Conservation (phyloP, 35 echinoderm and acorn worm species). For the Diadema setosum region DNA sequence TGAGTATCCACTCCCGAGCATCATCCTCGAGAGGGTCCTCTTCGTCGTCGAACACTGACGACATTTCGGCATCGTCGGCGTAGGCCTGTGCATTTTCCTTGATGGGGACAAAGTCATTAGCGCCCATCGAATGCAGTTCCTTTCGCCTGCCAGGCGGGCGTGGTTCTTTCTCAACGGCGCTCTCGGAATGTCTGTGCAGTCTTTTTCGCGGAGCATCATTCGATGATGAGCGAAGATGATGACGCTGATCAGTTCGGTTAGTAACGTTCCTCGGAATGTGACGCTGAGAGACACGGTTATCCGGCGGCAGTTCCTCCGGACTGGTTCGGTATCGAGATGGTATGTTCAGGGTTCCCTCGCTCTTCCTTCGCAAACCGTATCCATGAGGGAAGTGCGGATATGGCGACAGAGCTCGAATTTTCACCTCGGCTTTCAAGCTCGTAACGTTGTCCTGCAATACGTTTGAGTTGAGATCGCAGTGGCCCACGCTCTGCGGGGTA, state of each 20-base stretch:
- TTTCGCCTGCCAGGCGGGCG: background rate
- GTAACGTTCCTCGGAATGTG: no score
- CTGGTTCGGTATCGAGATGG: background rate
- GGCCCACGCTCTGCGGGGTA: background rate
- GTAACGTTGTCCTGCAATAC: background rate
- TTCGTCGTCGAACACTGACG: background rate
- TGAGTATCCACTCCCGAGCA: background rate
- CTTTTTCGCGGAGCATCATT: background rate
- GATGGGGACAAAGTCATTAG: background rate
- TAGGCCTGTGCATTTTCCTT: background rate
- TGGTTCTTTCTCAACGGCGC: background rate
- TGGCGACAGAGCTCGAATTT: background rate
- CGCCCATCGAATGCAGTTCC: background rate
- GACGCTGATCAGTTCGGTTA: background rate
- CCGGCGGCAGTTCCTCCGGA: background rate
- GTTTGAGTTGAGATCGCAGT: background rate
- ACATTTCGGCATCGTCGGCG: background rate
- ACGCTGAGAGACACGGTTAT: no score
- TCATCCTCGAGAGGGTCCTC: background rate
- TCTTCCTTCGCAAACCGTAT: background rate
- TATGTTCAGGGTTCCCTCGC: background rate
- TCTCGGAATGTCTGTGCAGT: background rate
- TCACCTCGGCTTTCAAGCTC: background rate
- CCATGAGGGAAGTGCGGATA: background rate
- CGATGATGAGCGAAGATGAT: background rate